phyloP scores from a whole-genome alignment of 2,113 vertebrate species.

The Tinamus guttatus region DNA sequence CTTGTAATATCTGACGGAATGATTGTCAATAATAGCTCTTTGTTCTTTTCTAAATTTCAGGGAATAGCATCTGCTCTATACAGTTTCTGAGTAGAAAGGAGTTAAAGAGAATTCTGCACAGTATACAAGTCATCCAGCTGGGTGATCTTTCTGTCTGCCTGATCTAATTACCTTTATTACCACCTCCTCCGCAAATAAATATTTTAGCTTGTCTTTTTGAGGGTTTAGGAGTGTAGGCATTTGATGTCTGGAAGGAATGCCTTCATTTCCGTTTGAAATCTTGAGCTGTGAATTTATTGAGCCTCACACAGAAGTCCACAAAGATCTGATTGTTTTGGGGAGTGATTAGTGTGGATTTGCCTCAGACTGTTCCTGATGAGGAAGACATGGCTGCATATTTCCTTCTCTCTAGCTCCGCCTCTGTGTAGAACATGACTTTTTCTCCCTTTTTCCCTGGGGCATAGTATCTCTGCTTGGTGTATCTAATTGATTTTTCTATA shows the following conservation, averaged over 20 bases:
- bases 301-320: neutral
- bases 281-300: neutral
- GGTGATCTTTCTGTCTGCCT: constrained; percentile 10
- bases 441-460: neutral
- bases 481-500: constrained; percentile 66
- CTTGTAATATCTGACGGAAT: neutral
- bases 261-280: neutral
- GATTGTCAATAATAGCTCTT: neutral
- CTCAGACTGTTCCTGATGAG: neutral
- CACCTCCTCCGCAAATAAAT: neutral
- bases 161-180: constrained; percentile 33
- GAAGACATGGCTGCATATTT: neutral
- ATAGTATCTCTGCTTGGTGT: neutral
- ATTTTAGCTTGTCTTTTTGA: neutral
- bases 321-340: neutral
- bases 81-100: neutral
- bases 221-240: neutral
- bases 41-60: neutral
- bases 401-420: neutral
- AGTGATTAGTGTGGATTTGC: constrained; percentile 11
- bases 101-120: neutral
- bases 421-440: neutral
- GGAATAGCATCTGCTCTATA: neutral
- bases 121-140: neutral
- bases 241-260: neutral